Evolutionary conservation across 2,888 invertebrate genomes (phyloP).

Genomic region (Orthonevra nobilis): DNA sequence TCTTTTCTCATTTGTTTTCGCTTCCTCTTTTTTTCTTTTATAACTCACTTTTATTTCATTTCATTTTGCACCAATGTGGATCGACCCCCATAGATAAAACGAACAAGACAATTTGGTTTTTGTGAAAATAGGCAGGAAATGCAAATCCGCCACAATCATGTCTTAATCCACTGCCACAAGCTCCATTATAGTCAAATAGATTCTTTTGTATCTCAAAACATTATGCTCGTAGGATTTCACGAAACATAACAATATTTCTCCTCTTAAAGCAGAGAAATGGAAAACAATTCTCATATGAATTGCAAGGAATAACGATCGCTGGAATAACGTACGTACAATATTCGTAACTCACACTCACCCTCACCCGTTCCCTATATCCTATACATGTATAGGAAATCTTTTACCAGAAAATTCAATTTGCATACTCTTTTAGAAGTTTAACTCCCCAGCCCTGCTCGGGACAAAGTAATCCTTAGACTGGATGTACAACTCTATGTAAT

Average conservation of each 20-base stretch:
- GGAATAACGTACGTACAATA: constrained; percentile 19
- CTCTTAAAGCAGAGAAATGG: neutral
- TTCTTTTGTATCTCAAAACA: no score
- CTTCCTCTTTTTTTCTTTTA: no score
- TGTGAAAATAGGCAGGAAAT: no score
- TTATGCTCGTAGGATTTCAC: neutral
- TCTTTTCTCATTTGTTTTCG: no score
- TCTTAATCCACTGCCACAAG: no score
- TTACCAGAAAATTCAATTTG: constrained; percentile 55
- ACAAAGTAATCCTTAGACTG: constrained; percentile 25
- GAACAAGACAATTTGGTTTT: no score
- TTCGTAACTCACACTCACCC: no score
- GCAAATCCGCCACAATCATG: no score
- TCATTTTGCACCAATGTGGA: no score
- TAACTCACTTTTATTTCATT: no score
- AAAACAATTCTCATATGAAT: constrained; percentile 28
- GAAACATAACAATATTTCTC: constrained; percentile 14
- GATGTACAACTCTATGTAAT: constrained; percentile 24
- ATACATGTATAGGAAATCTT: constrained; percentile 32
- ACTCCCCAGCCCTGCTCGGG: constrained; percentile 18
- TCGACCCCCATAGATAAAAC: no score
- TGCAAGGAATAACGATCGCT: constrained; percentile 12
- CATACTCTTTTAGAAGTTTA: constrained; percentile 45
- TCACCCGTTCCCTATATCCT: constrained; percentile 5
- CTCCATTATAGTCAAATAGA: no score